Conservation (phyloP, 30 jellyfish, hydroid and myxozoan species). For the Cassiopea andromeda region DNA sequence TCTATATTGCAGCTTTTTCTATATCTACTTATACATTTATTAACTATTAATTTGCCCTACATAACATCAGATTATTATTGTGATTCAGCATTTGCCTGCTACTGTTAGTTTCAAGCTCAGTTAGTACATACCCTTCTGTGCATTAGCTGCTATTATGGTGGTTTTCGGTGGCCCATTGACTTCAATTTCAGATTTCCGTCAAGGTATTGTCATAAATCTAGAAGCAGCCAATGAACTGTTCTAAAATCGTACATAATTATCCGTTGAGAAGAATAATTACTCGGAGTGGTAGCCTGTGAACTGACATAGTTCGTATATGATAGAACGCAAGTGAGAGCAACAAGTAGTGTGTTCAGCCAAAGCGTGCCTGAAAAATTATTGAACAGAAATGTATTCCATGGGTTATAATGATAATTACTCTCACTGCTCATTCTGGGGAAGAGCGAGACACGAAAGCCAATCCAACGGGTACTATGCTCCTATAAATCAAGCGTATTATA, state of each 20-base stretch:
- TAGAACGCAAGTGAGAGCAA: neutral
- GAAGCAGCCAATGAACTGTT: slow-evolving; percentile 63
- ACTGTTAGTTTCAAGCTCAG: neutral
- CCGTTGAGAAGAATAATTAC: slow-evolving; percentile 69
- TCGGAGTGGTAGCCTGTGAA: slow-evolving; percentile 67
- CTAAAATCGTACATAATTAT: slow-evolving; percentile 56
- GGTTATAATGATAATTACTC: slow-evolving; percentile 60
- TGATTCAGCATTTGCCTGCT: no score
- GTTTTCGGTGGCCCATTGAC: slow-evolving; percentile 75
- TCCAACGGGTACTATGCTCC: slow-evolving; percentile 75
- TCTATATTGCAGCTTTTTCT: no score
- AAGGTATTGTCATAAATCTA: slow-evolving; percentile 76
- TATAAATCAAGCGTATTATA: slow-evolving; percentile 68
- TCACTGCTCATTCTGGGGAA: slow-evolving; percentile 81
- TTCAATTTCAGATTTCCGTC: slow-evolving; percentile 70
- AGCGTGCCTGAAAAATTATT: slow-evolving; percentile 19
- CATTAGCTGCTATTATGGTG: slow-evolving; percentile 63
- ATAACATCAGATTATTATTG: no score
- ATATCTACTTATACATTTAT: no score
- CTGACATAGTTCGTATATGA: slow-evolving; percentile 7
- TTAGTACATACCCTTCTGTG: neutral
- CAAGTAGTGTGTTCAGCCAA: slow-evolving; percentile 12
- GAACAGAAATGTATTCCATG: slow-evolving; percentile 58
- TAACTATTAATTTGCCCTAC: no score
- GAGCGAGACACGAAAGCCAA: slow-evolving; percentile 73